A percentile compares a stretch with the other conserved stretches of the same genome.
These are phyloP conservation scores for Merluccius polli DNA, from an alignment of 2,797 vertebrate species.

Conservation along the genomic window DNA sequence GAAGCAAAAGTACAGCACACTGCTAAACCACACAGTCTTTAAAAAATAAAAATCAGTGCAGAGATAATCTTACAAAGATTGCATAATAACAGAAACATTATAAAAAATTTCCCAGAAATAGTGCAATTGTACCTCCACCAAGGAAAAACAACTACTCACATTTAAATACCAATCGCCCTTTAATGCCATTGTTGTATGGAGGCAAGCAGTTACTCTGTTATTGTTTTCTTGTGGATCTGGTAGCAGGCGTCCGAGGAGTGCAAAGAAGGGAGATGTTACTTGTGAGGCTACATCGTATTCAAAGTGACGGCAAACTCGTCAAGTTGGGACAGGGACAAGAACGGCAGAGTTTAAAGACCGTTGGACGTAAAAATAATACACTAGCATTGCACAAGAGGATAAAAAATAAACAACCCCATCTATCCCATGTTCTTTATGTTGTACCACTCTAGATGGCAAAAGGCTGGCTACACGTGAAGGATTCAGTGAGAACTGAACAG, in stretches of 20 bases:
- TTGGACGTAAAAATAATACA: conserved; percentile 18
- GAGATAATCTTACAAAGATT: conserved; percentile 60
- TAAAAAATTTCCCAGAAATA: conserved; percentile 58
- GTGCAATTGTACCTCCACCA: conserved; percentile 56
- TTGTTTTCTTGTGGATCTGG: conserved; percentile 14
- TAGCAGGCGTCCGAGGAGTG: conserved; percentile 18
- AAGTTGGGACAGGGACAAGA: conserved; percentile 29
- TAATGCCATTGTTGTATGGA: conserved; percentile 5
- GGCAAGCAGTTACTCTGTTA: conserved; percentile 6
- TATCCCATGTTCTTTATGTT: not conserved
- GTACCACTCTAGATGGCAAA: not conserved
- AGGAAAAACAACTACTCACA: conserved; percentile 31
- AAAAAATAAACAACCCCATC: conserved; percentile 8
- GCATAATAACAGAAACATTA: conserved; percentile 61
- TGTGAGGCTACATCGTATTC: conserved; percentile 53
- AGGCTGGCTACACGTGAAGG: not conserved
- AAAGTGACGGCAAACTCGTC: conserved; percentile 38
- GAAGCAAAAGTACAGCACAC: conserved; percentile 48
- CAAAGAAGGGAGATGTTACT: conserved; percentile 36
- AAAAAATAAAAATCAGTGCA: conserved; percentile 57
- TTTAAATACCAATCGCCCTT: not conserved
- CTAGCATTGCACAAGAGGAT: conserved; percentile 52
- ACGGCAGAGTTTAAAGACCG: not conserved
- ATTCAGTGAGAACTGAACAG: not conserved
- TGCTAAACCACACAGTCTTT: conserved; percentile 42